These are phyloP conservation scores for Petrocephalus microphthalmus DNA, from an alignment of 2,113 vertebrate genomes.

Conservation along the genomic window DNA sequence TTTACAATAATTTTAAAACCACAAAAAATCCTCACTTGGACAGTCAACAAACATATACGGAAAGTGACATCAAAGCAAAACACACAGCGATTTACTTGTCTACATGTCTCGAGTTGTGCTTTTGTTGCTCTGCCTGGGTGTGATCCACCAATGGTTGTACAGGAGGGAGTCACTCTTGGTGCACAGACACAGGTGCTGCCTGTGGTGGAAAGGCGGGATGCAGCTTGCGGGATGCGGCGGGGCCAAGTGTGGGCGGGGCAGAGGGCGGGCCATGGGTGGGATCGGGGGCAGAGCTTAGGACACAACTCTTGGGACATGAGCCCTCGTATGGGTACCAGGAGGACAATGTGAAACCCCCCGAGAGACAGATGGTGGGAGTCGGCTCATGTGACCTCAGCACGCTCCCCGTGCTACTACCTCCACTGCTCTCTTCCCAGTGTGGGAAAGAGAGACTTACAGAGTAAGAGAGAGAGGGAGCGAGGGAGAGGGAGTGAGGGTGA, in stretches of 20 bases:
- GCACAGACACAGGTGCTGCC: conserved; percentile 29
- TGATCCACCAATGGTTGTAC: conserved; percentile 35
- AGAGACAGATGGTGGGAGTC: background rate
- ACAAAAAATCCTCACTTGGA: conserved; percentile 60
- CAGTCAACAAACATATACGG: conserved; percentile 66
- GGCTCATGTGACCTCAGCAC: background rate
- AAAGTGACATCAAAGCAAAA: conserved; percentile 59
- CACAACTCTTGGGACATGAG: background rate
- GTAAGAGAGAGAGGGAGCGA: conserved; percentile 2
- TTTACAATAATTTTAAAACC: conserved; percentile 51
- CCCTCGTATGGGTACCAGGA: background rate
- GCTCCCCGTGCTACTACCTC: background rate
- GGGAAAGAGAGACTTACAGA: conserved; percentile 9
- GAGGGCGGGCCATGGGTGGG: background rate
- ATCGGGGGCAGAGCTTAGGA: background rate
- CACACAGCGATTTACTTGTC: conserved; percentile 49
- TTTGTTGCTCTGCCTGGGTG: conserved; percentile 34
- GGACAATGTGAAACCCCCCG: background rate
- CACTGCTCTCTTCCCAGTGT: background rate
- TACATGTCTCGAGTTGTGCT: conserved; percentile 53
- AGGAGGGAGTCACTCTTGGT: conserved; percentile 30
- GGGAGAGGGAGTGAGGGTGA: conserved; percentile 12
- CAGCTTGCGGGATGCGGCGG: background rate
- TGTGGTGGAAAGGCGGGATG: conserved; percentile 15
- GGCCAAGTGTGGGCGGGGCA: background rate